These are phyloP conservation scores for Megalonaias nervosa DNA, from an alignment of 1,140 invertebrate species.

Conservation along the genomic window DNA sequence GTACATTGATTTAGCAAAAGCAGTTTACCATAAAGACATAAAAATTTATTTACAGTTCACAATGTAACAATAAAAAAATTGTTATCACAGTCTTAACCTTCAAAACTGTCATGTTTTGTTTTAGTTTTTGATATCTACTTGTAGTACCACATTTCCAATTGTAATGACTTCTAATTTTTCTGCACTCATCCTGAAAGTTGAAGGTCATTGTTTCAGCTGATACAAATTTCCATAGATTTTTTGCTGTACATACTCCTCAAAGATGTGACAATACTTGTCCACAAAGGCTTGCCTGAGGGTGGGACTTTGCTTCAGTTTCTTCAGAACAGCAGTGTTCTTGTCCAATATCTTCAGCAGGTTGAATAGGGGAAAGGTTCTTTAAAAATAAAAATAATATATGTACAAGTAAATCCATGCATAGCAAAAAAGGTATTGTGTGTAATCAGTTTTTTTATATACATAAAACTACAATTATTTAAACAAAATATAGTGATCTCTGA, in stretches of 20 bases:
- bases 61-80: too few species aligned
- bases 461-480: background rate
- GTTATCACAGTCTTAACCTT: too few species aligned
- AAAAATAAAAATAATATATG: slow-evolving; percentile 15
- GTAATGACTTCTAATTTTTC: too few species aligned
- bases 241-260: slow-evolving; percentile 54
- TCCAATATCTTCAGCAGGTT: slow-evolving; percentile 46
- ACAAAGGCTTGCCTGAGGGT: slow-evolving; percentile 42
- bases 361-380: slow-evolving; percentile 53
- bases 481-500: background rate
- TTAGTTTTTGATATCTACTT: too few species aligned
- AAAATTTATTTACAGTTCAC: too few species aligned
- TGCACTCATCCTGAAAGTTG: too few species aligned
- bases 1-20: too few species aligned
- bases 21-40: too few species aligned
- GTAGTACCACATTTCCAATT: too few species aligned
- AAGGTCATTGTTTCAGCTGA: too few species aligned
- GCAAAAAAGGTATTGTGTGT: background rate
- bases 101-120: too few species aligned
- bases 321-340: slow-evolving; percentile 43
- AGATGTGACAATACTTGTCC: slow-evolving; percentile 47
- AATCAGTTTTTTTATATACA: background rate
- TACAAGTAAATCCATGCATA: background rate
- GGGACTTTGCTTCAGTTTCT: slow-evolving; percentile 39
- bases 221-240: slow-evolving; percentile 46